A percentile compares a stretch with the other conserved stretches of the same genome.
phyloP scores from a whole-genome alignment of 2,113 vertebrate species.

The Dasyprocta punctata region DNA sequence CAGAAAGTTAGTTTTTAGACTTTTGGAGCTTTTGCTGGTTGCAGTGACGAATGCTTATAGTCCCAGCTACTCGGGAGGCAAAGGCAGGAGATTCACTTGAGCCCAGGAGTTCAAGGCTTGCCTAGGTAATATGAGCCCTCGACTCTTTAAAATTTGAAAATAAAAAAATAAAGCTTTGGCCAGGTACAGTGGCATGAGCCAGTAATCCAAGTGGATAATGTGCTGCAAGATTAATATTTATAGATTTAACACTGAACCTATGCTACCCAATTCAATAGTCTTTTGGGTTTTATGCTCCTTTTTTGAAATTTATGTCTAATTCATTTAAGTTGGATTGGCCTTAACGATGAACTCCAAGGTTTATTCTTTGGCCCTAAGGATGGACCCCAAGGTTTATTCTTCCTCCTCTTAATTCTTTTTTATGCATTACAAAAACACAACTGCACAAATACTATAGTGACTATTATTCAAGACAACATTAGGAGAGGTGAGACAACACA shows the following conservation, averaged over 20 bases:
- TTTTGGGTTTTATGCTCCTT: not conserved
- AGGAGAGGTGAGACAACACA: not conserved
- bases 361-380: not conserved
- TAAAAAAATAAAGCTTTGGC: not conserved
- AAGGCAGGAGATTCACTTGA: not conserved
- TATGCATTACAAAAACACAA: not conserved
- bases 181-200: not conserved
- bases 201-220: not conserved
- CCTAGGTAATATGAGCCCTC: not conserved
- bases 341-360: not conserved
- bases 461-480: not conserved
- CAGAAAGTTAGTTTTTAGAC: not conserved
- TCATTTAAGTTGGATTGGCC: not conserved
- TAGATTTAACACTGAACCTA: not conserved
- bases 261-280: not conserved
- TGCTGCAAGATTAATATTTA: not conserved
- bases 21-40: not conserved
- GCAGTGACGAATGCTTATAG: not conserved
- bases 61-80: too few species aligned
- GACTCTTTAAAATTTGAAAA: not conserved
- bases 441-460: not conserved
- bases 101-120: not conserved
- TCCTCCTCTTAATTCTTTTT: not conserved
- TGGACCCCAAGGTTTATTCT: not conserved
- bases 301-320: constrained; percentile 30